A percentile compares a stretch with the other conserved stretches of the same genome.
Conservation (phyloP, 2,888 invertebrate genomes). For the Dusona sp. region DNA sequence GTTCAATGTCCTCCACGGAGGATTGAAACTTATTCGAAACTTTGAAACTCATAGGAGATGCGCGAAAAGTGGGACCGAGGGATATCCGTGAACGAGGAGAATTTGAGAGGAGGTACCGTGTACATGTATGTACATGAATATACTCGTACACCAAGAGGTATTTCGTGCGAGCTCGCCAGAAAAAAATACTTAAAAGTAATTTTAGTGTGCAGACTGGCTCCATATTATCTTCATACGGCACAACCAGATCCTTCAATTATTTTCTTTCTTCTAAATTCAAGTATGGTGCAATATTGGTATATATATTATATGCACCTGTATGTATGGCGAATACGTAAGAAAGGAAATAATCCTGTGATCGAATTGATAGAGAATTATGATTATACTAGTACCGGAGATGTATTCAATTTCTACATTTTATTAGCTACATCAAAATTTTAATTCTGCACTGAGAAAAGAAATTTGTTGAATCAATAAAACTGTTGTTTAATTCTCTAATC, state of each 20-base stretch:
- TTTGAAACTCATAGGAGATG: conserved; percentile 17
- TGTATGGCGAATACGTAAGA: too few species aligned
- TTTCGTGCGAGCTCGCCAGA: conserved; percentile 1
- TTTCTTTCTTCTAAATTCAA: background rate
- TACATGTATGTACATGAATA: background rate
- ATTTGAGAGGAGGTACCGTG: conserved; percentile 14
- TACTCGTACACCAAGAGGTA: background rate
- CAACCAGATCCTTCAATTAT: background rate
- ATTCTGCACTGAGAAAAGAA: too few species aligned
- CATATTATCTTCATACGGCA: background rate
- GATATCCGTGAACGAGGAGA: conserved; percentile 25
- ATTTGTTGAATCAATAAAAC: too few species aligned
- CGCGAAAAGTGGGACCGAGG: conserved; percentile 7
- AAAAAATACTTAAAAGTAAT: background rate
- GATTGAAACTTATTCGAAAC: conserved; percentile 7
- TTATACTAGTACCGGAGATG: too few species aligned
- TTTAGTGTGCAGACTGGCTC: background rate
- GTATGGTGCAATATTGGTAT: background rate
- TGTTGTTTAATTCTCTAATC: too few species aligned
- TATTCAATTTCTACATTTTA: too few species aligned
- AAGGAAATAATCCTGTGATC: background rate
- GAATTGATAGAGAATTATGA: too few species aligned
- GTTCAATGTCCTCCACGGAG: conserved; percentile 13
- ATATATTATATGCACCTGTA: background rate
- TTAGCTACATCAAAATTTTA: too few species aligned